Evolutionary conservation across 2,113 vertebrate genomes (phyloP).

Genomic region (Kryptolebias marmoratus): DNA sequence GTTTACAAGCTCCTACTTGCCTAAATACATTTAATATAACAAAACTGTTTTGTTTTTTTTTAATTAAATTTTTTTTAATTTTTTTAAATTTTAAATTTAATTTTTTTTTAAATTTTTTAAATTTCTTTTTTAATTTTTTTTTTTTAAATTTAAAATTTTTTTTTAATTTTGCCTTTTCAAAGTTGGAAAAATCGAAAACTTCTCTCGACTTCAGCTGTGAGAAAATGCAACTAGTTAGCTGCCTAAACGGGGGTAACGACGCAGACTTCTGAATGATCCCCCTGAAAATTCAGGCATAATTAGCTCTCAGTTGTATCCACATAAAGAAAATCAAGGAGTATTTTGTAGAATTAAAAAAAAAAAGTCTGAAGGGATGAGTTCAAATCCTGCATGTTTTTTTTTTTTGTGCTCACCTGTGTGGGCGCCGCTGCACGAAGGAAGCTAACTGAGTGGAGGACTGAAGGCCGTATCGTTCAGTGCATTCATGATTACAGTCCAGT

Average conservation of each 20-base stretch:
- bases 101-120: too few species aligned
- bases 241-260: background rate
- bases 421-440: background rate
- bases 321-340: slow-evolving; percentile 6
- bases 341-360: background rate
- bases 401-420: background rate
- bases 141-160: too few species aligned
- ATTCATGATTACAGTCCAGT: background rate
- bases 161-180: background rate
- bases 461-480: slow-evolving; percentile 2
- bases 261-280: slow-evolving; percentile 1
- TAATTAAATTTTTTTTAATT: too few species aligned
- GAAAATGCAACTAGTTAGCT: background rate
- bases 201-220: background rate
- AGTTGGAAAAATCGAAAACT: too few species aligned
- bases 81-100: too few species aligned
- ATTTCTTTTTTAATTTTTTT: too few species aligned
- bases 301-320: slow-evolving; percentile 6
- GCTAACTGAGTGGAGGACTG: background rate
- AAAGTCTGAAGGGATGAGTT: background rate
- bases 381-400: background rate
- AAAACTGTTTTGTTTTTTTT: too few species aligned
- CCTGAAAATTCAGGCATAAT: background rate
- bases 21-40: too few species aligned
- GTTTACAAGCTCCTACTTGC: too few species aligned